Evolutionary conservation across 2,888 invertebrate species (phyloP).

Genomic region (Microdon myrmicae): DNA sequence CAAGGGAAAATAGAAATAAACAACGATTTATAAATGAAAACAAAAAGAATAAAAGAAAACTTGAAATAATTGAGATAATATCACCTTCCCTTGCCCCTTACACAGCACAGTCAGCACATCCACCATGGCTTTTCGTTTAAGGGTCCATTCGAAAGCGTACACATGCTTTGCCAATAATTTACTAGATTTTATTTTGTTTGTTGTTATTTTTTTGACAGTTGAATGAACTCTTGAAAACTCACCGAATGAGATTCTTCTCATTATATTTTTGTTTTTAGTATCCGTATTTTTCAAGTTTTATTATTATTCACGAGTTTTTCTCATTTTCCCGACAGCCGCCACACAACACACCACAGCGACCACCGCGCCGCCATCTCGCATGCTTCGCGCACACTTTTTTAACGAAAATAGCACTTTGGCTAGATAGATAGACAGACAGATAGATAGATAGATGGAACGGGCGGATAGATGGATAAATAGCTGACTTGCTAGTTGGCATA

Average conservation of each 20-base stretch:
- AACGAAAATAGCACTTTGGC: slow-evolving; percentile 41
- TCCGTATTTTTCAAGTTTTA: slow-evolving; percentile 19
- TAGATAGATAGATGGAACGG: too few relatives aligned
- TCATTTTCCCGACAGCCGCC: background rate
- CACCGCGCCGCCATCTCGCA: background rate
- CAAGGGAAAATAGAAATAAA: too few relatives aligned
- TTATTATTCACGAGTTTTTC: slow-evolving; percentile 34
- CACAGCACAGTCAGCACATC: too few relatives aligned
- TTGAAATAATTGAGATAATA: too few relatives aligned
- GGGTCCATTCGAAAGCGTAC: too few relatives aligned
- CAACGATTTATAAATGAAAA: too few relatives aligned
- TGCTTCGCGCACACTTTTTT: background rate
- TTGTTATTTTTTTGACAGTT: slow-evolving; percentile 60
- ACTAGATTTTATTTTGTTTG: slow-evolving; percentile 9
- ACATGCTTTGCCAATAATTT: slow-evolving; percentile 35
- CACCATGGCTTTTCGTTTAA: too few relatives aligned
- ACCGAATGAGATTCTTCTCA: slow-evolving; percentile 27
- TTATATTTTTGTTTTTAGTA: too few relatives aligned
- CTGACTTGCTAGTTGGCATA: slow-evolving; percentile 36
- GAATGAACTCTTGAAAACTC: slow-evolving; percentile 58
- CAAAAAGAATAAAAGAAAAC: too few relatives aligned
- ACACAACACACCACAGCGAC: slow-evolving; percentile 1
- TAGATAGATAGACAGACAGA: too few relatives aligned
- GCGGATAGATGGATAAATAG: too few relatives aligned
- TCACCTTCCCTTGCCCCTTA: too few relatives aligned